Base-by-base conservation (phyloP, 2,797 vertebrate species). In the Macroramphosus scolopax region DNA sequence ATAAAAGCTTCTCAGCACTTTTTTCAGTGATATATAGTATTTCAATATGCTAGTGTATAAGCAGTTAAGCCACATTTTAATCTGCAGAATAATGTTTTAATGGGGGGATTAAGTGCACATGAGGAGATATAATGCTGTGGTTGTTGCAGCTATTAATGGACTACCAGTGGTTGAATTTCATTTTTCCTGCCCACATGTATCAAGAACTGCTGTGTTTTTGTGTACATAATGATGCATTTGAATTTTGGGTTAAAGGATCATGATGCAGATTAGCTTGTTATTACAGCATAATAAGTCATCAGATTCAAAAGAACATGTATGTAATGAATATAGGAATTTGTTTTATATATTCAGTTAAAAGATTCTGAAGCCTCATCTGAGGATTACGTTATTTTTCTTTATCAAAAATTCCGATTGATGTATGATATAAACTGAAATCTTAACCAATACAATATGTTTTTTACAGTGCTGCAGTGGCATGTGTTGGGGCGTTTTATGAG, bases 401-500 rank as follows among this genome's bases (percentile, higher is more conserved):
- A 8, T 14, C 13, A 33, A 33, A 3, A 13, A 14, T n/a, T 33
- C 13, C 8, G 13, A 8, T 36, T 2, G 30, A 14, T 32, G 30
- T 6, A 32, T 14, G 12, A 10, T 7, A 2, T 14, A 3, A n/a
- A n/a, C n/a, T n/a, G n/a, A n/a, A n/a, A n/a, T 32, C 30, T 32
- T 13, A 6, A 32, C 9, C 1, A 2, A 32, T 14, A 13, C 7
- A 8, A 6, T 40, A 12, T 0, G 12, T 52, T 32, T 43, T 31
- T 82, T 50, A 2, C 60, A 98, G 97, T 48, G 95, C 97, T 82
- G 96, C 96, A 3, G 96, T 99, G 74, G 94, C 95, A 2, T 99
- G 96, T 76, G 92, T 98, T 41, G 96, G 97, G 48, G 96, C 95
- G 6, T 98, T 99, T 87, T 98, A 98, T 83, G 96, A 98, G 84